phyloP scores from a whole-genome alignment of 2,888 invertebrate species.

The Oligia fasciuncula region DNA sequence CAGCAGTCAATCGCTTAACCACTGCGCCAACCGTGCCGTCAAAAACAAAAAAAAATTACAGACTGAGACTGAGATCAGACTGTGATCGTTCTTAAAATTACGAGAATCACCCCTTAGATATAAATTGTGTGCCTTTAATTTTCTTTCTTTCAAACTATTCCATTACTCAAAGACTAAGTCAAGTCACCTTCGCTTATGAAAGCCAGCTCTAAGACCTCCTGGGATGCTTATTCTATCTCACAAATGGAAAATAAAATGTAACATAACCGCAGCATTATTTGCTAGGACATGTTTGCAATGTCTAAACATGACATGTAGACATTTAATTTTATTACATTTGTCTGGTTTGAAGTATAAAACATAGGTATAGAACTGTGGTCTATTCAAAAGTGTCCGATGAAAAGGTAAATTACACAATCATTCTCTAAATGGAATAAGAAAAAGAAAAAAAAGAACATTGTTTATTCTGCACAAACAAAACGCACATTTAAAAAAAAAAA shows the following conservation, averaged over 20 bases:
- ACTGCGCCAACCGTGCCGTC: no score
- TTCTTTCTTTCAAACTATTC: neutral
- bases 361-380: neutral
- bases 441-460: no score
- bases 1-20: no score
- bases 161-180: neutral
- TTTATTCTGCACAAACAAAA: no score
- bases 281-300: slow-evolving; percentile 24
- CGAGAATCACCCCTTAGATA: no score
- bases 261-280: slow-evolving; percentile 20
- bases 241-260: slow-evolving; percentile 41
- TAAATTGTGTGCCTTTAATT: neutral
- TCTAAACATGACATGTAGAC: slow-evolving; percentile 8
- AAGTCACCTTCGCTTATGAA: neutral
- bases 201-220: neutral
- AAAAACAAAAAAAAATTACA: no score
- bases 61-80: no score
- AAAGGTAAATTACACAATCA: neutral
- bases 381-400: neutral
- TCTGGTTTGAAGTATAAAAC: slow-evolving; percentile 14
- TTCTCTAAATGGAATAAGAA: no score
- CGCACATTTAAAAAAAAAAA: no score
- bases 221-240: slow-evolving; percentile 9
- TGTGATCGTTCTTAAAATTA: no score
- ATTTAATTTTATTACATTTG: slow-evolving; percentile 34